A percentile compares a stretch with the other conserved stretches of the same genome.
Conservation (phyloP, 2,797 vertebrate genomes). For the Enteromius paludinosus region DNA sequence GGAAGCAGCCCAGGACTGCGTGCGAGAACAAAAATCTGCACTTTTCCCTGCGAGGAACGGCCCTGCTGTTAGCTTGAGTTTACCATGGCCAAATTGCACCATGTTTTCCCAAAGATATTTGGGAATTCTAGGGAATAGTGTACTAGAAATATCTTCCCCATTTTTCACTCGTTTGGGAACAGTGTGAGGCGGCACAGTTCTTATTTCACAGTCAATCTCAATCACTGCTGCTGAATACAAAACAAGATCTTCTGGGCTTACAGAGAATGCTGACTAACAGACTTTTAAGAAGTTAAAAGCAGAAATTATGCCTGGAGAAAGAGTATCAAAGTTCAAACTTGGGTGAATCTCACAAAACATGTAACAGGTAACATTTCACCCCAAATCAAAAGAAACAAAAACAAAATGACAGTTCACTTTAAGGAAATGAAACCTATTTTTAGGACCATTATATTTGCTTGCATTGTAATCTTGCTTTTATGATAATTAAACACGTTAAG, state of each 20-base stretch:
- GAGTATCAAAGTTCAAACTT: slow-evolving; percentile 48
- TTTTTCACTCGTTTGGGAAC: slow-evolving; percentile 26
- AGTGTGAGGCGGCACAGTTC: neutral
- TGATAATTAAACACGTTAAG: neutral
- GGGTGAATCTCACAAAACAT: slow-evolving; percentile 14
- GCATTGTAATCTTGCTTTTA: neutral
- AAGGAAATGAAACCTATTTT: neutral
- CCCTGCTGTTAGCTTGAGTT: slow-evolving; percentile 44
- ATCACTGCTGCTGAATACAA: slow-evolving; percentile 30
- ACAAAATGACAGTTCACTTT: neutral
- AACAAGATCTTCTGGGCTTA: slow-evolving; percentile 22
- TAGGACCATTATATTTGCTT: neutral
- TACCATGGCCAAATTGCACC: neutral
- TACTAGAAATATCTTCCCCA: slow-evolving; percentile 3
- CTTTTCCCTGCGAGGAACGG: slow-evolving; percentile 34
- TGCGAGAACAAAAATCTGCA: slow-evolving; percentile 50
- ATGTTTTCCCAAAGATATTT: slow-evolving; percentile 21
- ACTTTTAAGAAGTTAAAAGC: slow-evolving; percentile 44
- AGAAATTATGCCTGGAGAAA: slow-evolving; percentile 30
- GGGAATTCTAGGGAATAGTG: too few species aligned
- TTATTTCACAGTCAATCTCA: slow-evolving; percentile 29
- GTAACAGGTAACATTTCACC: neutral
- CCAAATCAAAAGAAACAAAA: neutral
- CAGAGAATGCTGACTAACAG: slow-evolving; percentile 22
- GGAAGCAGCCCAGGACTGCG: slow-evolving; percentile 50